Base-by-base conservation (phyloP, 1,140 invertebrate genomes). In the Cepaea nemoralis region DNA sequence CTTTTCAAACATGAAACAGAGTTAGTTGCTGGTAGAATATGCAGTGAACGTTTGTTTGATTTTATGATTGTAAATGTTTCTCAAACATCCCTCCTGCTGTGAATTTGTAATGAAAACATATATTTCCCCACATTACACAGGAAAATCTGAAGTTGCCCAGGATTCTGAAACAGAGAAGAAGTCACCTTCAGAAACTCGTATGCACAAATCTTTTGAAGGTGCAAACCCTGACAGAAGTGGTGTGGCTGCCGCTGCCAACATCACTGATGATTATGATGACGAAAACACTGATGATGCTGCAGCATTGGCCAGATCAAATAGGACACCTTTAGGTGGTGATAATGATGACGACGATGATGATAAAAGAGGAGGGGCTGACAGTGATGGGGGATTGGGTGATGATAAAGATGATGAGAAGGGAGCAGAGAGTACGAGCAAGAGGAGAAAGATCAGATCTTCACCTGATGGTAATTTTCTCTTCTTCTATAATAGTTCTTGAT, bases 321-420 rank as follows among this genome's bases (percentile, higher is more conserved):
- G 77, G 31, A 76, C 31, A 31, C 67, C 63, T 0, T 66, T 50
- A 3, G 76, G 74, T 31, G 74, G 45, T 0, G 67, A 77, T 40
- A 80, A 67, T 50, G 82, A 80, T 24, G 77, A 80, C 14, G 82
- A 83, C 31, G 78, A 80, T n/a, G 39, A 70, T 59, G 69, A 59
- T 33, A 73, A 70, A n/a, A 69, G 69, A 55, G n/a, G n/a, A n/a
- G 69, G 33, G 19, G 78, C 70, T n/a, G 48, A 48, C 27, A 69
- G 70, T 40, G 78, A 69, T 33, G 78, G 78, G 0, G 40, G 70
- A n/a, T 39, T 39, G 45, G 78, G 59, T 55, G 78, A 80, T 55
- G 77, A 78, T 31, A 77, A 78, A 16, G 83, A 81, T 83, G 71
- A 84, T 71, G 77, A 80, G 19, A 59, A 80, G 42, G 55, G 39